Evolutionary conservation across 2,113 vertebrate genomes (phyloP).

Genomic region (Cebidichthys violaceus): DNA sequence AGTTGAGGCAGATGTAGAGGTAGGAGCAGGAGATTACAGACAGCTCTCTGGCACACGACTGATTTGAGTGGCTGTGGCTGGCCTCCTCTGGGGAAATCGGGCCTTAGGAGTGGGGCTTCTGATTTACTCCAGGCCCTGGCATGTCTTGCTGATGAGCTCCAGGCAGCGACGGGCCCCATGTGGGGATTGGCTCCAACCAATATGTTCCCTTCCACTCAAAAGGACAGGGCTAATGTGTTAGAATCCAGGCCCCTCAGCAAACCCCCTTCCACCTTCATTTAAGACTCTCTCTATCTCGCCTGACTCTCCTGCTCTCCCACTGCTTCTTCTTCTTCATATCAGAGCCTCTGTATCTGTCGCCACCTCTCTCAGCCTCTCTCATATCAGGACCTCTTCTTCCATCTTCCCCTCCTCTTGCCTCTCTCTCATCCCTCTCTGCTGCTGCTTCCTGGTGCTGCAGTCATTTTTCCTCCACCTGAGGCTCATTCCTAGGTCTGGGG

Average conservation of each 20-base stretch:
- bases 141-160: constrained; percentile 82
- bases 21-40: constrained; percentile 60
- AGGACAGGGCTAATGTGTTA: constrained; percentile 79
- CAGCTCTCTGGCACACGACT: constrained; percentile 59
- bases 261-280: constrained; percentile 76
- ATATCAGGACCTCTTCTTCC: constrained; percentile 70
- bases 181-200: constrained; percentile 77
- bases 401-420: constrained; percentile 60
- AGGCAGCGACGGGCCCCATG: constrained; percentile 71
- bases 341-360: constrained; percentile 70
- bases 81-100: constrained; percentile 80
- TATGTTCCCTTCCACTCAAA: constrained; percentile 81
- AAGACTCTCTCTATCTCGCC: constrained; percentile 73
- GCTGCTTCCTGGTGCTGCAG: constrained; percentile 76
- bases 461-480: constrained; percentile 81
- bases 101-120: constrained; percentile 73
- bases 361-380: constrained; percentile 59
- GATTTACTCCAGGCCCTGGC: constrained; percentile 82
- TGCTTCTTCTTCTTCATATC: constrained; percentile 75
- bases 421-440: constrained; percentile 63
- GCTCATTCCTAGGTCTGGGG: constrained; percentile 73
- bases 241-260: constrained; percentile 62
- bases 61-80: constrained; percentile 78
- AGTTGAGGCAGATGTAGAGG: constrained; percentile 37
- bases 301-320: constrained; percentile 57